Conservation (phyloP, 2,113 vertebrate genomes). For the Dasypus novemcinctus region DNA sequence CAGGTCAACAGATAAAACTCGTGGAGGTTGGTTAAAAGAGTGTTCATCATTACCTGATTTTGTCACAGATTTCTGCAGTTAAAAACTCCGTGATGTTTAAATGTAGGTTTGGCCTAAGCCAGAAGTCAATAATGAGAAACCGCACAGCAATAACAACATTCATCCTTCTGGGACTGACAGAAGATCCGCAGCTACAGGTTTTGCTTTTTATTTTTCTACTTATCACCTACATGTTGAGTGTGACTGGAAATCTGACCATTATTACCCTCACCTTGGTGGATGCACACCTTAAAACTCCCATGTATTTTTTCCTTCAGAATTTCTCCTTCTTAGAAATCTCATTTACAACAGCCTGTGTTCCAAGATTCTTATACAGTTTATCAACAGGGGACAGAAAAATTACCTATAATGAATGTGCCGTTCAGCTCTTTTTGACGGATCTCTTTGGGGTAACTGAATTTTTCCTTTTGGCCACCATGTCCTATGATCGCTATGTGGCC, state of each 20-base stretch:
- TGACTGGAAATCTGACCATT: not conserved
- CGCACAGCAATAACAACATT: not conserved
- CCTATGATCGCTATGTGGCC: constrained; percentile 45
- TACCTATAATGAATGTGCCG: constrained; percentile 38
- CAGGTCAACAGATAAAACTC: not conserved
- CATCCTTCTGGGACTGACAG: not conserved
- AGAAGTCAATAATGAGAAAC: not conserved
- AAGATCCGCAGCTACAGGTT: not conserved
- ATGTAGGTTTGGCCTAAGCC: not conserved
- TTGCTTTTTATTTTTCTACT: not conserved
- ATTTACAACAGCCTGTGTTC: constrained; percentile 34
- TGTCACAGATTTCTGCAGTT: not conserved
- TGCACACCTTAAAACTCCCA: not conserved
- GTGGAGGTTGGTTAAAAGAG: not conserved
- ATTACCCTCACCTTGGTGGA: not conserved
- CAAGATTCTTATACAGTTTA: constrained; percentile 43
- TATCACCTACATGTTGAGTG: not conserved
- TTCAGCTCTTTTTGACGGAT: constrained; percentile 56
- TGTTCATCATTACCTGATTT: not conserved
- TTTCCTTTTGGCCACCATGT: constrained; percentile 65
- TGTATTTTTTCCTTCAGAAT: constrained; percentile 36
- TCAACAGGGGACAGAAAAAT: constrained; percentile 39
- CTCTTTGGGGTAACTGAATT: constrained; percentile 53
- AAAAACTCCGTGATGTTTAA: not conserved
- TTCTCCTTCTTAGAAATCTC: constrained; percentile 58